Evolutionary conservation across 2,888 invertebrate species (phyloP).

Genomic region (Macrophya alboannulata): DNA sequence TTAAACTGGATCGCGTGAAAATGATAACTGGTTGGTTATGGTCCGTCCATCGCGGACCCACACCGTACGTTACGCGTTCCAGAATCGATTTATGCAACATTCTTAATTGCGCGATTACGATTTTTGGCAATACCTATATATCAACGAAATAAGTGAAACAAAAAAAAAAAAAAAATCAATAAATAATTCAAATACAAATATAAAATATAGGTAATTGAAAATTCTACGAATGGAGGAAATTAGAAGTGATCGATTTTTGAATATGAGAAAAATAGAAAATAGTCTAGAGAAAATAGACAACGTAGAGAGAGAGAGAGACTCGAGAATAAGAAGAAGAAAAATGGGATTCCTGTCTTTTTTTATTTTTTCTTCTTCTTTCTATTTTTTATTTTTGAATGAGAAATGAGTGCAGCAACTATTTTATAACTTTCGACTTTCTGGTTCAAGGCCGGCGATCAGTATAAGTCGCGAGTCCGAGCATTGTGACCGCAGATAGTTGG

Average conservation of each 20-base stretch:
- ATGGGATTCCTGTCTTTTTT: background rate
- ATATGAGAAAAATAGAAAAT: background rate
- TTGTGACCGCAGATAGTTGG: conserved; percentile 11
- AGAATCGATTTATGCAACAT: background rate
- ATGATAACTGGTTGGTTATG: conserved; percentile 48
- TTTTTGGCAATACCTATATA: background rate
- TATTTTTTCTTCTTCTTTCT: background rate
- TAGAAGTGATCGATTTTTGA: background rate
- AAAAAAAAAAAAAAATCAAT: background rate
- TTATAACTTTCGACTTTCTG: conserved; percentile 45
- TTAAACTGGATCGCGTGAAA: conserved; percentile 55
- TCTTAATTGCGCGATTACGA: background rate
- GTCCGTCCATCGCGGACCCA: background rate
- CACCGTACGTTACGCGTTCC: background rate
- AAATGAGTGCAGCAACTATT: background rate
- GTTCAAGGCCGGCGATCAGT: conserved; percentile 46
- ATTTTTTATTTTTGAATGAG: background rate
- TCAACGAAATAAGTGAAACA: background rate
- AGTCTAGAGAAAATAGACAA: too few species aligned
- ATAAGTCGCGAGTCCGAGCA: background rate
- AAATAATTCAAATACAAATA: background rate
- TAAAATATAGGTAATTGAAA: background rate
- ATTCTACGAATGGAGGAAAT: too few species aligned
- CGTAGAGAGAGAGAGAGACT: background rate
- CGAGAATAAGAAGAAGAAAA: background rate